Evolutionary conservation across 2,113 vertebrate genomes (phyloP), one percentile per base, ranked within the genome.

Genomic region (Origma solitaria): DNA sequence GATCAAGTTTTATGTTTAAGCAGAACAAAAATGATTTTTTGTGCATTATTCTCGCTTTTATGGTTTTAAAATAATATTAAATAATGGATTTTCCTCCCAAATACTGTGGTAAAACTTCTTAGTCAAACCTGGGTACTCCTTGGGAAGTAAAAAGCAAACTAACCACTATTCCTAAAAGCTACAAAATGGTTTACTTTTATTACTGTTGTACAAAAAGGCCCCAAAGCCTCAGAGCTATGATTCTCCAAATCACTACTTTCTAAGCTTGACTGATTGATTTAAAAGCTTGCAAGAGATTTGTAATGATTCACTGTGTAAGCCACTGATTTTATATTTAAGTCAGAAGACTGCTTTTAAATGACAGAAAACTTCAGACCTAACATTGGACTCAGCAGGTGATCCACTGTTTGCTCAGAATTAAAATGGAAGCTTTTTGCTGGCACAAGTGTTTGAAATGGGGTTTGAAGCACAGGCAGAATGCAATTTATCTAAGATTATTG

Each of bases 201-300:
- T 97, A 96, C 78, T 82, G 77, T 96, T 97, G 91, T 95, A 96
- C 87, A 97, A 92, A 94, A 95, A 95, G 90, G 31, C 95, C 92
- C 96, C 96, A 97, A 96, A 97, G 92, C 94, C 97, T 97, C 96
- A 94, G 88, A 97, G 96, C 92, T 89, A 85, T 96, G 97, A 97
- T 97, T 98, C 98, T 98, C 85, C 92, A 97, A 97, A 97, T 97
- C 97, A 97, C 91, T 96, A 94, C 96, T 93, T 97, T 97, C 94
- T 97, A 96, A 98, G 95, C 97, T 96, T 97, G 97, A 98, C 96
- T 97, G 98, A 98, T 97, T 97, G 98, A 97, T 98, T 97, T 98
- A 97, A 98, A 98, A 98, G 96, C 97, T 98, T 98, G 96, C 92
- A 86, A 97, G 97, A 98, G 97, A 97, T 98, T 98, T 98, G 97